Conservation (phyloP, 2,113 vertebrate genomes). For the Hylia prasina region DNA sequence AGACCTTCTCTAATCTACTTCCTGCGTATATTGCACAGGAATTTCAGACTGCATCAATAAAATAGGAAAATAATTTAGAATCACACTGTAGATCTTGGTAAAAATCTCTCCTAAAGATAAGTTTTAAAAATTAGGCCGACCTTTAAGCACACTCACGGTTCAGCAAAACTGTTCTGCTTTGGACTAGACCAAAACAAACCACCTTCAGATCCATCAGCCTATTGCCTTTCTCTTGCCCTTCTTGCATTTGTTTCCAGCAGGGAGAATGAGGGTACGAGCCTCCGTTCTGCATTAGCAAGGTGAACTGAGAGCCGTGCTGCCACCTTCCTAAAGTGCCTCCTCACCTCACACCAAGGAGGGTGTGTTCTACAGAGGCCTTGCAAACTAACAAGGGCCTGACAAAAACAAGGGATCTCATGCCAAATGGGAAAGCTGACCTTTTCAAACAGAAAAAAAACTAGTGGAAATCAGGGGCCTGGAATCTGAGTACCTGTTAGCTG, state of each 20-base stretch:
- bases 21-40: neutral
- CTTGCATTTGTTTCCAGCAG: neutral
- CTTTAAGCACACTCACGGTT: neutral
- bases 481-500: neutral
- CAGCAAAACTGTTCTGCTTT: neutral
- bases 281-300: neutral
- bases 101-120: neutral
- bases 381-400: neutral
- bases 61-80: neutral
- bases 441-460: neutral
- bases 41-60: neutral
- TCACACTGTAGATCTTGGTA: neutral
- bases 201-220: neutral
- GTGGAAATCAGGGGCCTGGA: neutral
- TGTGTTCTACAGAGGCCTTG: neutral
- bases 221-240: neutral
- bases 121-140: neutral
- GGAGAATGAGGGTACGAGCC: neutral
- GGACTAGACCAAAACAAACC: neutral
- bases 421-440: neutral
- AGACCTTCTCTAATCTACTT: neutral
- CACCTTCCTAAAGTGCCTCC: neutral
- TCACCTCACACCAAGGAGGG: rapidly evolving
- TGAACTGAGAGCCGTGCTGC: neutral
- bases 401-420: neutral